phyloP scores from a whole-genome alignment of 2,113 vertebrate genomes.

The Pituophis catenifer region DNA sequence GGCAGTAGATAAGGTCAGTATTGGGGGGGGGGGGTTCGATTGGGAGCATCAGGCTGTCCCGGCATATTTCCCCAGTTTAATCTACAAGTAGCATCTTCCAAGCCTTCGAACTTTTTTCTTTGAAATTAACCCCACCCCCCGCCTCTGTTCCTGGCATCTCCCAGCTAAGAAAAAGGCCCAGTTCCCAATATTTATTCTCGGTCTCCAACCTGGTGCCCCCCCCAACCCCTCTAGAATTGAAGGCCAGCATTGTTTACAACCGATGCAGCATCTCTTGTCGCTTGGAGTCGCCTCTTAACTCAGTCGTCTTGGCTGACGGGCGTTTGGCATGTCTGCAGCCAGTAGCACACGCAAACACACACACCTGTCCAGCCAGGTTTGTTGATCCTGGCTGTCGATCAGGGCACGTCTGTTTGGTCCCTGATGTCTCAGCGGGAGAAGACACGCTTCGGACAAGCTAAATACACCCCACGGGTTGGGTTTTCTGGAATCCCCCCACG shows the following conservation, averaged over 20 bases:
- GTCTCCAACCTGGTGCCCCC: background rate
- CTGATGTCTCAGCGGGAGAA: background rate
- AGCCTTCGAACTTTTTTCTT: background rate
- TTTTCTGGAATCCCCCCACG: background rate
- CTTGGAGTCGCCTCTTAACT: background rate
- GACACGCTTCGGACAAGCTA: background rate
- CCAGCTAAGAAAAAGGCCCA: background rate
- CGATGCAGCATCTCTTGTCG: background rate
- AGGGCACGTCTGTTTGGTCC: background rate
- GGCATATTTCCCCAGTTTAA: background rate
- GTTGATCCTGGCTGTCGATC: background rate
- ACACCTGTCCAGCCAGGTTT: background rate
- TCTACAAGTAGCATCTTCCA: background rate
- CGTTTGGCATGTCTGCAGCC: background rate
- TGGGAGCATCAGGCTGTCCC: background rate
- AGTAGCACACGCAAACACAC: accelerated
- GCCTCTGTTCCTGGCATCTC: background rate
- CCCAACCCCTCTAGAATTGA: background rate
- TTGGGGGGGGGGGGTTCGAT: background rate
- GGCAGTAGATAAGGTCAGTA: background rate
- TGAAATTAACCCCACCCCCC: background rate
- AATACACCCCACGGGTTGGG: background rate
- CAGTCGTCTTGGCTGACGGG: background rate
- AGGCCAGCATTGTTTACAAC: background rate
- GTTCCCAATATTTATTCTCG: background rate